Base-by-base conservation (phyloP, 2,797 vertebrate species). In the Siniperca scherzeri region DNA sequence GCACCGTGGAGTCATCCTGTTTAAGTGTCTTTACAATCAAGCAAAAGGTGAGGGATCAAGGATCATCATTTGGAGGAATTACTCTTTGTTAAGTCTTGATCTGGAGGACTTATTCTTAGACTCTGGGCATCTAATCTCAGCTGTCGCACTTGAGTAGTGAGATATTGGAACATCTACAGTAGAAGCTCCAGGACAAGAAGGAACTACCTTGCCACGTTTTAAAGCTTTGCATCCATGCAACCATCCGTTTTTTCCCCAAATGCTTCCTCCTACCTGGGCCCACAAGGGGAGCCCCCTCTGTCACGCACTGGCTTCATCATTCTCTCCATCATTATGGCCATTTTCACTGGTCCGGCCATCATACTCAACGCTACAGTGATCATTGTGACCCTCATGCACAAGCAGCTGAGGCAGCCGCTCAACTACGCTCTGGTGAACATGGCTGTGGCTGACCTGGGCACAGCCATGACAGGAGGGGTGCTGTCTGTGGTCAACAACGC, bases 361-460 rank as follows among this genome's bases (percentile, higher is more conserved):
- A 22, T 94, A 33, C 91, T 95, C 77, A 95, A 95, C 21, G 74
- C 90, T 71, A 94, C 93, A 40, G 95, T 96, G 88, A 94, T 96
- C 69, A 88, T 88, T 7, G 92, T 95, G 89, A 91, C 95, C 74
- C 85, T 95, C 33, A 88, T 87, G 90, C 87, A 94, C 91, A 93
- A 91, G 79, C 93, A 96, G 92, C 93, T 96, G 89, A 92, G 92
- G 80, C 94, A 95, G 77, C 93, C 94, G 0, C 92, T 96, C 86
- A 96, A 95, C 88, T 94, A 92, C 60, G 94, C 95, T 82, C 93
- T 95, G 83, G 92, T 96, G 87, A 96, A 95, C 92, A 92, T 96
- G 92, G 94, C 95, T 7, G 91, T 93, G 64, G 93, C 94, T 56
- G 94, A 96, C 88, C 92, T 95, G 78, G 95, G 95, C 70, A 93